A percentile compares a stretch with the other conserved stretches of the same genome.
Conservation (phyloP, 2,113 vertebrate genomes). For the Andinoacara biseriatus region DNA sequence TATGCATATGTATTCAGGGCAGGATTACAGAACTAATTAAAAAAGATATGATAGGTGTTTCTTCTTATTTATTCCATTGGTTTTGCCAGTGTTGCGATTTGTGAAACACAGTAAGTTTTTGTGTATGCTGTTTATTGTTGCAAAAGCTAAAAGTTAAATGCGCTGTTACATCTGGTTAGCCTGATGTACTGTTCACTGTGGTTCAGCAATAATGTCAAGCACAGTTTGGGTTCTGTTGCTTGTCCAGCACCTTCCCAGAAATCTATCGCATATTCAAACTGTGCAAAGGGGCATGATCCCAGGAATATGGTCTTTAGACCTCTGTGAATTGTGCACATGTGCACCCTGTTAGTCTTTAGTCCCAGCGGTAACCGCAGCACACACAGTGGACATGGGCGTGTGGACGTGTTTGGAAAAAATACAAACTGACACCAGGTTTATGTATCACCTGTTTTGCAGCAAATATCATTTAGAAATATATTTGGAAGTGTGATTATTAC, state of each 20-base stretch:
- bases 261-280: neutral
- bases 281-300: neutral
- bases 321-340: neutral
- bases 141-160: constrained; percentile 8
- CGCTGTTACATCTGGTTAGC: neutral
- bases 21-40: constrained; percentile 11
- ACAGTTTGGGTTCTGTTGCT: neutral
- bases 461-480: neutral
- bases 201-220: neutral
- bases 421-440: neutral
- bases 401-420: neutral
- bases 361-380: neutral
- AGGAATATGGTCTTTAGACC: neutral
- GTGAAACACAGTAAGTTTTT: neutral
- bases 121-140: neutral
- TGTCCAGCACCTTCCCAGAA: neutral
- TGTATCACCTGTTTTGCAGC: neutral
- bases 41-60: neutral
- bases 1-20: constrained; percentile 9
- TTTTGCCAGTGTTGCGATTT: neutral
- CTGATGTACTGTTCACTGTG: neutral
- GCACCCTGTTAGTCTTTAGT: neutral
- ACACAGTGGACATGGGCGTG: neutral
- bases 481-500: neutral
- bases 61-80: constrained; percentile 13